These are phyloP conservation scores for Oryzias melastigma DNA, from an alignment of 2,113 vertebrate genomes.

Conservation along the genomic window DNA sequence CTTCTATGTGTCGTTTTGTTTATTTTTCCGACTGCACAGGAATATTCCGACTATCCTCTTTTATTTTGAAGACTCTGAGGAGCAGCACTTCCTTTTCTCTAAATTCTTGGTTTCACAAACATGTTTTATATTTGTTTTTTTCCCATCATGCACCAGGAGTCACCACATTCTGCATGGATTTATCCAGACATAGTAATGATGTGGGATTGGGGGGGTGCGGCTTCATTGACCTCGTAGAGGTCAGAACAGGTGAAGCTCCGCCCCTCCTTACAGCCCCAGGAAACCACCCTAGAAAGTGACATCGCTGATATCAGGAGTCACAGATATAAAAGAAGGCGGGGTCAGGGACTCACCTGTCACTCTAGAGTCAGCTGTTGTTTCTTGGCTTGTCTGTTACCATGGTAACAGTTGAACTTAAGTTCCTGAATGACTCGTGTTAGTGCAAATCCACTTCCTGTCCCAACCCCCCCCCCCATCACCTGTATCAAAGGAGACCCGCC, in stretches of 20 bases:
- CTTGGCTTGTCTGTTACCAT: not conserved
- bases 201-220: conserved; percentile 2
- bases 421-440: not conserved
- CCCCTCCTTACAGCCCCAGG: not conserved
- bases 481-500: too few relatives aligned
- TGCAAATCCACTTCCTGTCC: not conserved
- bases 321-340: too few relatives aligned
- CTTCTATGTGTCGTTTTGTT: too few relatives aligned
- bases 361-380: not conserved
- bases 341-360: not conserved
- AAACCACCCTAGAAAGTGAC: not conserved
- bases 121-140: too few relatives aligned
- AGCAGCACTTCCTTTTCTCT: too few relatives aligned
- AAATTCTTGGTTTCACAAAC: too few relatives aligned
- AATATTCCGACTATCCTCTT: too few relatives aligned
- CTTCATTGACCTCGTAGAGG: rapidly evolving
- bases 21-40: too few relatives aligned
- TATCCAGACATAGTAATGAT: not conserved
- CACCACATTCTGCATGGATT: not conserved
- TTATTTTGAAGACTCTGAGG: too few relatives aligned
- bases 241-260: not conserved
- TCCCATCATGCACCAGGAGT: too few relatives aligned
- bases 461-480: not conserved
- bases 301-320: too few relatives aligned
- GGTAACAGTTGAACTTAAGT: not conserved